Evolutionary conservation across 2,888 invertebrate genomes (phyloP).

Genomic region (Alviniconcha strummeri): DNA sequence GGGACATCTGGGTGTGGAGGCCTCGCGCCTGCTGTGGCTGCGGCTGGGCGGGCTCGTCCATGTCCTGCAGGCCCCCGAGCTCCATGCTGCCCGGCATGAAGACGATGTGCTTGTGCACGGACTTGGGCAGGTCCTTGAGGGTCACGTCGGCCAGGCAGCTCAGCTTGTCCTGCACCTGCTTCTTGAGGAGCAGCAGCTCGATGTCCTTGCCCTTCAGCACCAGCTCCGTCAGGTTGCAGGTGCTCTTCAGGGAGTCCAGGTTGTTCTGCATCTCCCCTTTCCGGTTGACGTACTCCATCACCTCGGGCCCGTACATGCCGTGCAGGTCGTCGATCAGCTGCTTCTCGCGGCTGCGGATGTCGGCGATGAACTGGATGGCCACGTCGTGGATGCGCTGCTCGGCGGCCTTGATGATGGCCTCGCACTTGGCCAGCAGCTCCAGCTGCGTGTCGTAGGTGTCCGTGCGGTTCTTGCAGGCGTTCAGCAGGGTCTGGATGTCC

Average conservation of each 20-base stretch:
- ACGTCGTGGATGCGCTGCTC: constrained; percentile 71
- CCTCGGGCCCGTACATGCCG: constrained; percentile 68
- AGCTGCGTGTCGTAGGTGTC: constrained; percentile 68
- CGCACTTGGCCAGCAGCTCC: constrained; percentile 63
- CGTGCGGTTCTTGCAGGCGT: constrained; percentile 68
- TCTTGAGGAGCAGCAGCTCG: constrained; percentile 73
- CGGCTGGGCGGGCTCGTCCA: constrained; percentile 55
- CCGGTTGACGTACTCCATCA: constrained; percentile 70
- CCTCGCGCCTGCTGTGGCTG: constrained; percentile 46
- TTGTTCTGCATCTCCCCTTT: constrained; percentile 66
- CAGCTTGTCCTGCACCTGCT: constrained; percentile 73
- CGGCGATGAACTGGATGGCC: constrained; percentile 71
- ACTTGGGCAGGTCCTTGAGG: constrained; percentile 65
- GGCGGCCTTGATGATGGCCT: constrained; percentile 68
- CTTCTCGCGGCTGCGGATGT: constrained; percentile 71
- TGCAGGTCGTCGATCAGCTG: constrained; percentile 71
- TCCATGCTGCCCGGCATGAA: constrained; percentile 69
- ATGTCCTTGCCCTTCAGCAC: constrained; percentile 74
- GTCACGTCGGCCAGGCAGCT: constrained; percentile 65
- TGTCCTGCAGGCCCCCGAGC: constrained; percentile 69
- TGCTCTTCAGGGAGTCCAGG: constrained; percentile 71
- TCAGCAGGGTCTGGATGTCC: constrained; percentile 67
- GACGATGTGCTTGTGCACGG: constrained; percentile 65
- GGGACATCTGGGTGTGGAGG: constrained; percentile 34
- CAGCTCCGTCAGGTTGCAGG: constrained; percentile 72